These are phyloP conservation scores for Sclerurus mexicanus DNA, from an alignment of 2,113 vertebrate species.

Conservation along the genomic window DNA sequence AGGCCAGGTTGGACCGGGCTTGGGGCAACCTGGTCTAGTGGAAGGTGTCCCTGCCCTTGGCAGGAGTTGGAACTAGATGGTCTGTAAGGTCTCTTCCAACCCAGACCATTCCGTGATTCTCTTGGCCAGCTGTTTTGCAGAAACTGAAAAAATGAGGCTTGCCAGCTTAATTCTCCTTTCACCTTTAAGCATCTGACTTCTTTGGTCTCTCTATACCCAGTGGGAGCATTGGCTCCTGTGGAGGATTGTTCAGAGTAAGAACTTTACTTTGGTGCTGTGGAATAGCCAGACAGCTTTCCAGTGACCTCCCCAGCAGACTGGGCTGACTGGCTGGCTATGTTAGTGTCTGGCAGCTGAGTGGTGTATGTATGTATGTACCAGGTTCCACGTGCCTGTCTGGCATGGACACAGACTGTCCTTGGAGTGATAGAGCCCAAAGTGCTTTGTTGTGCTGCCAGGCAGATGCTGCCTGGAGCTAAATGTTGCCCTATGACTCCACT, in stretches of 20 bases:
- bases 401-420: background rate
- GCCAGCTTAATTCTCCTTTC: background rate
- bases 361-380: background rate
- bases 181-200: background rate
- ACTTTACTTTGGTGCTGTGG: background rate
- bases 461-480: background rate
- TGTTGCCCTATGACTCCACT: background rate
- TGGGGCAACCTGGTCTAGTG: background rate
- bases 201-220: background rate
- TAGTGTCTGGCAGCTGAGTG: background rate
- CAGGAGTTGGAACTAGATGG: background rate
- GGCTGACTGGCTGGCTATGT: background rate
- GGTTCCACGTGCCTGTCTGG: background rate
- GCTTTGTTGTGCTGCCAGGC: background rate
- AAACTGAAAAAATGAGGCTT: background rate
- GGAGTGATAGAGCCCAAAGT: background rate
- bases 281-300: background rate
- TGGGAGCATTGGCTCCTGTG: background rate
- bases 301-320: background rate
- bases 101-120: background rate
- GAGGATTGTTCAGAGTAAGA: background rate
- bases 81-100: background rate
- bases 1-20: background rate
- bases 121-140: background rate
- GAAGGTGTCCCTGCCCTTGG: background rate